Conservation (phyloP, 2,113 vertebrate species). For the Chrysemys picta region DNA sequence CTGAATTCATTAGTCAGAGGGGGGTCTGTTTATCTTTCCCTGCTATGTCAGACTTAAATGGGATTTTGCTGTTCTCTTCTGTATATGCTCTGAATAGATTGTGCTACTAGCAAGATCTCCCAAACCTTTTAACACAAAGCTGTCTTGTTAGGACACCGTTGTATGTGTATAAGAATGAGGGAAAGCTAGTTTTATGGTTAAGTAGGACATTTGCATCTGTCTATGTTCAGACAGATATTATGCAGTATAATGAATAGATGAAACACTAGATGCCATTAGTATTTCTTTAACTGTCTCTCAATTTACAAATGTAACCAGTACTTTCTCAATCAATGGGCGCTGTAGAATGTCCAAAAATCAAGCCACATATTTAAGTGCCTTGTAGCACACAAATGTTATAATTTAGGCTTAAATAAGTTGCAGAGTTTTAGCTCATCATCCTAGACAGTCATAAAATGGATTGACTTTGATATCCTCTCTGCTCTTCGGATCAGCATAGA, state of each 20-base stretch:
- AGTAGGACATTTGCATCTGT: background rate
- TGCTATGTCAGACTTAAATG: background rate
- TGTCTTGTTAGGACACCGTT: background rate
- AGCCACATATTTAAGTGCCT: background rate
- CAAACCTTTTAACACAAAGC: background rate
- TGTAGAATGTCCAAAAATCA: background rate
- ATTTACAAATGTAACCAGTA: background rate
- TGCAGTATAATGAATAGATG: background rate
- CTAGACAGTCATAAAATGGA: background rate
- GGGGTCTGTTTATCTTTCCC: background rate
- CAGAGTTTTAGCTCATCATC: background rate
- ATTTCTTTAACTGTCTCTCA: background rate
- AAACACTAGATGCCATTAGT: background rate
- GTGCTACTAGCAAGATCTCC: background rate
- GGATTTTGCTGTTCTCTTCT: background rate
- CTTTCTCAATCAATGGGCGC: background rate
- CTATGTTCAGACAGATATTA: background rate
- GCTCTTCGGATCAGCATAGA: background rate
- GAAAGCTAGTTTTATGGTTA: background rate
- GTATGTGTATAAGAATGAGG: background rate
- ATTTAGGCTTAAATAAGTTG: background rate
- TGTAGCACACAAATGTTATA: background rate
- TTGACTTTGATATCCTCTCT: background rate
- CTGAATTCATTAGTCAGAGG: conserved; percentile 10
- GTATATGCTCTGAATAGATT: background rate